Conservation (phyloP, 2,113 vertebrate species). For the Sardina pilchardus region DNA sequence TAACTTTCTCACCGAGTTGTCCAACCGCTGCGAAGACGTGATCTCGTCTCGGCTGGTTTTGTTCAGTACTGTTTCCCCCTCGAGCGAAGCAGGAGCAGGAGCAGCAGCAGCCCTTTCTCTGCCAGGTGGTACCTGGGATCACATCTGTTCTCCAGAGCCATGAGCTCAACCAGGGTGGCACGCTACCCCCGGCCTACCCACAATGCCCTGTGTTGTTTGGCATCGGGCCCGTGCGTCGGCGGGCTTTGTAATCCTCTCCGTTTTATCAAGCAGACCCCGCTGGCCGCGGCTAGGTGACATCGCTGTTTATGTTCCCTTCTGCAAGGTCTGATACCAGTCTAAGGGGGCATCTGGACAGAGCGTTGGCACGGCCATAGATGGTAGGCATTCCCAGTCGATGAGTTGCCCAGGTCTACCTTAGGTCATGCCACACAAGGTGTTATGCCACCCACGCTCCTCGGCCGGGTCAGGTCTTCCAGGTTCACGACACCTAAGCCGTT, state of each 20-base stretch:
- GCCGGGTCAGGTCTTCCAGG: too few species aligned
- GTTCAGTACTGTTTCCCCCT: background rate
- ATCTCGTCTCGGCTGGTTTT: background rate
- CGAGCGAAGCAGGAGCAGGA: background rate
- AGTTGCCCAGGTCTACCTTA: background rate
- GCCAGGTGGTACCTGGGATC: background rate
- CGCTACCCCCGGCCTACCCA: background rate
- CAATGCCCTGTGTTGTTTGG: too few species aligned
- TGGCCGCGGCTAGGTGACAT: background rate
- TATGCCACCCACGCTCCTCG: background rate
- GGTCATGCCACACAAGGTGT: background rate
- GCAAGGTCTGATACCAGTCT: background rate
- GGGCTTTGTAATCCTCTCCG: background rate
- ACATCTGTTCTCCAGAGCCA: slow-evolving; percentile 12
- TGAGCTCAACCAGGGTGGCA: background rate
- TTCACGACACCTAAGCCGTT: background rate
- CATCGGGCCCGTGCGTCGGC: too few species aligned
- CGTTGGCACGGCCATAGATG: background rate
- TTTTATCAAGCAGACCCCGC: background rate
- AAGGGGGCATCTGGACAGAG: background rate
- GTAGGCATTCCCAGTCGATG: background rate
- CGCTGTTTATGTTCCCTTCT: background rate
- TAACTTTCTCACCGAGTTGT: background rate
- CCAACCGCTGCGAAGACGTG: background rate
- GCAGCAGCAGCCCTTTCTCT: background rate